Evolutionary conservation across 1,140 invertebrate species (phyloP).

Genomic region (Argopecten irradians): DNA sequence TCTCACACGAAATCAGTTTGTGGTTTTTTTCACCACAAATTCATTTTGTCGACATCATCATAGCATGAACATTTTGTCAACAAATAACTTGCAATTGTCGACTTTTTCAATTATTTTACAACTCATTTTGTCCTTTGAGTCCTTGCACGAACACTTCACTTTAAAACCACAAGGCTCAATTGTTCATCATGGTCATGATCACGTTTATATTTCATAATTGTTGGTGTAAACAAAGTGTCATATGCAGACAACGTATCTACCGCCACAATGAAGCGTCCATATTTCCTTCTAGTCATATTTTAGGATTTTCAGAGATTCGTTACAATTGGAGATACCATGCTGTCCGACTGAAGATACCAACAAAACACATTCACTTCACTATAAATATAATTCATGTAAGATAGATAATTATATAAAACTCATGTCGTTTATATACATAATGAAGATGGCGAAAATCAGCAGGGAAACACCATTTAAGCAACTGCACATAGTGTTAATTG

Average conservation of each 20-base stretch:
- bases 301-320: not conserved
- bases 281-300: not conserved
- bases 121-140: too few species aligned
- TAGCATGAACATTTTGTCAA: too few species aligned
- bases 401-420: not conserved
- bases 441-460: too few species aligned
- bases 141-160: too few species aligned
- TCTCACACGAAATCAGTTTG: too few species aligned
- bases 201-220: not conserved
- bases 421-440: not conserved
- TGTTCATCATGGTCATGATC: not conserved
- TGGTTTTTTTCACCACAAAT: not conserved
- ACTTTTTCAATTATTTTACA: too few species aligned
- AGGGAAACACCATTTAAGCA: not conserved
- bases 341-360: not conserved
- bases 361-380: not conserved
- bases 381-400: not conserved
- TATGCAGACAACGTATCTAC: not conserved
- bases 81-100: too few species aligned
- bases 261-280: not conserved
- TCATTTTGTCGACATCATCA: not conserved
- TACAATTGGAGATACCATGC: not conserved
- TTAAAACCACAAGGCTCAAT: not conserved
- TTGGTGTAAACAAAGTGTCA: not conserved
- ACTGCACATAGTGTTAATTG: constrained; percentile 80